These are phyloP conservation scores for Odontamblyopus lacepedii DNA, from an alignment of 2,797 vertebrate genomes.

Conservation along the genomic window DNA sequence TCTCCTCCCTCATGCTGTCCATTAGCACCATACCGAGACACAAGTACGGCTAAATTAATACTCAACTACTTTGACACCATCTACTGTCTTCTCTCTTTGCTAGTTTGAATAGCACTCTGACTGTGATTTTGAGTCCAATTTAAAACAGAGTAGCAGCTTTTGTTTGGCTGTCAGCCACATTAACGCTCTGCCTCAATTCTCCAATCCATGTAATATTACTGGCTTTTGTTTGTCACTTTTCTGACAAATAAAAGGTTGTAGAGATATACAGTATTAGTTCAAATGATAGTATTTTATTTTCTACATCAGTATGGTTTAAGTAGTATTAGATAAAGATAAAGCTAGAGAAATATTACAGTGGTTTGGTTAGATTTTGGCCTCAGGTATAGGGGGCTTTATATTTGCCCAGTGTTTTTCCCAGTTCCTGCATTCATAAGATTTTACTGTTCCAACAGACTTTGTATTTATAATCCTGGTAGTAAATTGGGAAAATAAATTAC, in stretches of 20 bases:
- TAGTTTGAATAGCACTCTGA: constrained; percentile 26
- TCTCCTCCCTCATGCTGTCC: constrained; percentile 92
- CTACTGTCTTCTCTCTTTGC: constrained; percentile 82
- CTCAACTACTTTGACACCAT: constrained; percentile 89
- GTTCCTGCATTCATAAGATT: not conserved
- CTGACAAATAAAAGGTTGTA: constrained; percentile 4
- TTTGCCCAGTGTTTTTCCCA: not conserved
- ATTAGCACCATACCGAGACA: constrained; percentile 99
- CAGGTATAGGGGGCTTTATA: not conserved
- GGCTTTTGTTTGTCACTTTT: constrained; percentile 14
- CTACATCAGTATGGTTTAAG: not conserved
- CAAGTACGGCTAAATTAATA: constrained; percentile 90
- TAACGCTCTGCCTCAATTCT: not conserved
- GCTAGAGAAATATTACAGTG: not conserved
- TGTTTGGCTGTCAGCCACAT: constrained; percentile 34
- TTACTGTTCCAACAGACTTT: not conserved
- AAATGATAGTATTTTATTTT: not conserved
- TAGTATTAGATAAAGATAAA: not conserved
- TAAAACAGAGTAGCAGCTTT: constrained; percentile 27
- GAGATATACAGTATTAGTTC: not conserved
- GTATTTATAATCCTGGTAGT: constrained; percentile 20
- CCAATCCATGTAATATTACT: constrained; percentile 6
- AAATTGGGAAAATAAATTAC: constrained; percentile 46
- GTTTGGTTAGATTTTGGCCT: not conserved
- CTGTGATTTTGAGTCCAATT: constrained; percentile 24